Conservation (phyloP, 2,797 vertebrate genomes). For the Brachyrhaphis roseni region DNA sequence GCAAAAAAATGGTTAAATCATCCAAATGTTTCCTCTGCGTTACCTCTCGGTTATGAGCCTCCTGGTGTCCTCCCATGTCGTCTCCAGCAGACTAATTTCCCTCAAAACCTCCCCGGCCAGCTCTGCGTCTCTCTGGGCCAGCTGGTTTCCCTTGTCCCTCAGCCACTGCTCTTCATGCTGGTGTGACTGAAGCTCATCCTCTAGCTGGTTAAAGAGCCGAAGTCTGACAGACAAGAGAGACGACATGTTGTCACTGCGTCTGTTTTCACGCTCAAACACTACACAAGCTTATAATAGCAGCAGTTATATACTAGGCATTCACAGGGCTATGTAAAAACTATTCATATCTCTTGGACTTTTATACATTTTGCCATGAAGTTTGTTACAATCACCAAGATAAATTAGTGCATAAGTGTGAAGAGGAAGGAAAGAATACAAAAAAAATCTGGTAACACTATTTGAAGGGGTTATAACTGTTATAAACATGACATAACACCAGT, state of each 20-base stretch:
- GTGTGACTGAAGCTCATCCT: slow-evolving; percentile 93
- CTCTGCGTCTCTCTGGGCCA: slow-evolving; percentile 89
- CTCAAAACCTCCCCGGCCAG: slow-evolving; percentile 86
- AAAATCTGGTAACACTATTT: not conserved
- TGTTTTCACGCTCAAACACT: not conserved
- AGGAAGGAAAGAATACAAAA: not conserved
- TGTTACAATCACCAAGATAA: not conserved
- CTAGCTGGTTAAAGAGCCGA: slow-evolving; percentile 92
- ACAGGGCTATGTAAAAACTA: not conserved
- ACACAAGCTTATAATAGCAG: not conserved
- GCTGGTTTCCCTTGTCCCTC: slow-evolving; percentile 91
- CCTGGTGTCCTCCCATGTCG: slow-evolving; percentile 91
- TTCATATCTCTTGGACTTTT: not conserved
- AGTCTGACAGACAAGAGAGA: slow-evolving; percentile 75
- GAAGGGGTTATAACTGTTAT: no score
- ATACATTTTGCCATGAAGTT: not conserved
- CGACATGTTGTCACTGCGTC: not conserved
- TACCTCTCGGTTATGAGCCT: slow-evolving; percentile 91
- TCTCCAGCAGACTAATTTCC: slow-evolving; percentile 85
- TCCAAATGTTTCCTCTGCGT: not conserved
- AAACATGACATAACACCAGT: no score
- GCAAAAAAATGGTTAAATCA: not conserved
- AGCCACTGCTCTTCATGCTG: slow-evolving; percentile 95
- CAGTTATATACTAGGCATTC: not conserved
- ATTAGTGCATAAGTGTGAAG: not conserved